Evolutionary conservation across 1,140 invertebrate genomes (phyloP), one percentile per base, ranked within the genome.

Genomic region (Lordiphosa collinella): DNA sequence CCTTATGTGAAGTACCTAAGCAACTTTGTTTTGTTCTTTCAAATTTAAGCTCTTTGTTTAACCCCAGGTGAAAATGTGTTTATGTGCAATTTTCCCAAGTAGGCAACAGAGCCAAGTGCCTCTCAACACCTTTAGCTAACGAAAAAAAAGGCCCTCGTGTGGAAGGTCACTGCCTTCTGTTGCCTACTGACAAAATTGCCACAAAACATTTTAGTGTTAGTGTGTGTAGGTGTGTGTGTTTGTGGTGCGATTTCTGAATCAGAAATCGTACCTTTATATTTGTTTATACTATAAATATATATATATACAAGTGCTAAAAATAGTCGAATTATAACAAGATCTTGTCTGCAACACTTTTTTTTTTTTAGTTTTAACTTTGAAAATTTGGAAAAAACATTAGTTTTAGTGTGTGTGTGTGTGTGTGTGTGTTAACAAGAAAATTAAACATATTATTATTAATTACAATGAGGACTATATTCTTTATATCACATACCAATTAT

Each of bases 401-500:
- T 32, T 49, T 12, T 29, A n/a, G 14, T 8, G 10, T 43, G 16
- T 36, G 3, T 2, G n/a, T n/a, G n/a, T n/a, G n/a, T n/a, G n/a
- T n/a, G n/a, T n/a, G n/a, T 64, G 29, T 64, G 14, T 58, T 54
- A 71, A 68, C 46, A 68, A 61, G 55, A 52, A 29, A 44, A 61
- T 64, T 62, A 62, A 50, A 69, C 51, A 68, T 60, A 65, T 84
- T 72, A 78, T 59, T 59, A 85, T 78, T 76, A 73, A 87, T 87
- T 86, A 86, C 47, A 87, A 84, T 62, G 82, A 86, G 72, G 82
- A 87, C 84, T 87, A 86, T 87, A 86, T 86, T 84, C 63, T 64
- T 86, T 87, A 87, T 86, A 87, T 86, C 78, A 84, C 78, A 84
- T 84, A 85, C 78, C 79, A 84, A 84, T 84, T 84, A 73, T 67